Percentiles rank a stretch among this genome's conserved stretches.
phyloP scores from a whole-genome alignment of 2,113 vertebrate species.

The Apteryx mantelli region DNA sequence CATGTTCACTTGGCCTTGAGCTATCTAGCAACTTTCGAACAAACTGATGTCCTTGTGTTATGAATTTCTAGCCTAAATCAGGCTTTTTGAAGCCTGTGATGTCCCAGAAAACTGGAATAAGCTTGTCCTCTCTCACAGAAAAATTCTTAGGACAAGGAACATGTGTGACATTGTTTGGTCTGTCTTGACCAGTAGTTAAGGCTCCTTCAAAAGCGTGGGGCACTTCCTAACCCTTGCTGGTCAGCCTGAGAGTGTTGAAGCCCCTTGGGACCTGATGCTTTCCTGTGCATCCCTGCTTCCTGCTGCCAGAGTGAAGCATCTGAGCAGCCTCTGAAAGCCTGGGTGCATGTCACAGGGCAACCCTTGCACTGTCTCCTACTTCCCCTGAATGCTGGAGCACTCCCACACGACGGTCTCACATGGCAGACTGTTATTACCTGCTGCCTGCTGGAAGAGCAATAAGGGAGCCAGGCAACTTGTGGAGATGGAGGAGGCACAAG shows the following conservation, averaged over 20 bases:
- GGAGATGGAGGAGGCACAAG: not conserved
- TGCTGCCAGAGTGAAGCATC: fast-evolving
- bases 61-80: not conserved
- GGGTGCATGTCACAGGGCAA: not conserved
- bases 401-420: not conserved
- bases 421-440: not conserved
- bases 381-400: not conserved
- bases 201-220: not conserved
- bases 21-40: not conserved
- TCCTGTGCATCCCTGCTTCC: not conserved
- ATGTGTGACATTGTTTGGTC: not conserved
- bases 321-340: not conserved
- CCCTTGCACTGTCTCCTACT: fast-evolving
- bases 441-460: not conserved
- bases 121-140: not conserved
- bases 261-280: not conserved
- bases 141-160: not conserved
- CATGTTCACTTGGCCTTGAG: not conserved
- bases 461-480: not conserved
- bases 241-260: not conserved
- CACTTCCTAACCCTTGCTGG: not conserved
- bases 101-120: not conserved
- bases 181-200: not conserved
- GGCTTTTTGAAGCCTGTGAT: not conserved
- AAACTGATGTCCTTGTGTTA: not conserved